These are phyloP conservation scores for Hylaeus anthracinus DNA, from an alignment of 1,140 invertebrate genomes.

Conservation along the genomic window DNA sequence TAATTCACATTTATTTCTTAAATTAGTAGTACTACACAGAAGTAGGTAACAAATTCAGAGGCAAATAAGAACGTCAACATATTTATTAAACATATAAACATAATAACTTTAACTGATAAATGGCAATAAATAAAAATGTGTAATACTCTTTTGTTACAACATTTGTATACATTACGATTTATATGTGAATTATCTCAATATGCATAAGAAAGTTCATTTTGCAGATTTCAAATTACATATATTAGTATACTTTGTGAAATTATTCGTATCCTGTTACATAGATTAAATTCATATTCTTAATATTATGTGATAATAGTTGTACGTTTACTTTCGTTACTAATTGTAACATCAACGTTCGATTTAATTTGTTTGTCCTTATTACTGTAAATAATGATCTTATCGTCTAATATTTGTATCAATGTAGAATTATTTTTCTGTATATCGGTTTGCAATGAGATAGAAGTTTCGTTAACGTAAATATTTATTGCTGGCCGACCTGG, in stretches of 20 bases:
- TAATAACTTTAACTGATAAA: neutral
- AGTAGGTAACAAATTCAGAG: neutral
- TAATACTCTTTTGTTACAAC: constrained; percentile 23
- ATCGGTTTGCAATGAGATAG: constrained; percentile 16
- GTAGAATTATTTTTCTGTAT: constrained; percentile 16
- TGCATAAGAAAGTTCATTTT: neutral
- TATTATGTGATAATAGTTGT: neutral
- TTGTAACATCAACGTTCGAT: constrained; percentile 39
- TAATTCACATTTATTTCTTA: constrained; percentile 41
- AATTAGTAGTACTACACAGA: neutral
- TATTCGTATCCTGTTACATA: neutral
- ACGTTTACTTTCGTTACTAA: neutral
- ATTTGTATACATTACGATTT: neutral
- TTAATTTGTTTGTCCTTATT: neutral
- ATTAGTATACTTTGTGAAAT: neutral
- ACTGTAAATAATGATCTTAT: constrained; percentile 55
- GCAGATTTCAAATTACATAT: constrained; percentile 7
- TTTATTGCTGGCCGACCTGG: constrained; percentile 75
- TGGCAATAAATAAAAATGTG: constrained; percentile 10
- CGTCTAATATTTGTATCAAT: constrained; percentile 40
- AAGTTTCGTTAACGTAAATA: constrained; percentile 65
- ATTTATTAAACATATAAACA: constrained; percentile 22
- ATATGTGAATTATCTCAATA: constrained; percentile 25
- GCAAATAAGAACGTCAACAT: neutral
- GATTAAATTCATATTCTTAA: neutral